Evolutionary conservation across 2,888 invertebrate species (phyloP), one percentile per base, ranked within the genome.

Genomic region (Caenorhabditis sp.): DNA sequence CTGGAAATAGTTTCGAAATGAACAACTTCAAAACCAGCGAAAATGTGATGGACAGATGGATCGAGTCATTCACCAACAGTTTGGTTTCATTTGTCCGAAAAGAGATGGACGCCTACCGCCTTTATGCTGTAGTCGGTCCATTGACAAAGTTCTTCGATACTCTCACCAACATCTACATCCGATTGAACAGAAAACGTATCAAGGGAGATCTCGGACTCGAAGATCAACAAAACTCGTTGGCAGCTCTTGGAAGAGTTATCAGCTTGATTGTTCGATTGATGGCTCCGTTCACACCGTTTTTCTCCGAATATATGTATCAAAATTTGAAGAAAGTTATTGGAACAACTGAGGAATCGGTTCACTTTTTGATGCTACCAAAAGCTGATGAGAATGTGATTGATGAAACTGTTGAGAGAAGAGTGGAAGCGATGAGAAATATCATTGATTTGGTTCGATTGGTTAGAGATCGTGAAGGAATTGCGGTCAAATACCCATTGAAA

Each of bases 131-230:
- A 12, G 93, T 97, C 12, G 96, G 97, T 0, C 91, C 93, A 64
- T 90, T 99, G 53, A 93, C 97, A 0, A 95, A 95, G 88, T 99
- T 95, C 89, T 95, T 99, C 79, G 97, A 97, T 87, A 94, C 97
- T 88, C 91, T 99, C 3, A 99, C 97, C 31, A 99, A 99, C 89
- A 97, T 97, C 96, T 99, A 97, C 88, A 95, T 99, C 36, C 91
- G 97, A 76, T 93, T 99, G 92, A 99, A 99, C 89, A 92, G 99
- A 66, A 93, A 92, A 84, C 91, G 99, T 62, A 91, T 99, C 72
- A 97, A 97, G 90, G 97, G 97, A 51, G 95, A 96, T 87, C 91
- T 91, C 77, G 94, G 94, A 0, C 88, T 91, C 1, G 91, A 91
- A 36, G 96, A 97, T 86, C 94, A 95, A 86, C 91, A 92, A 72